Conservation (phyloP, 2,888 invertebrate species). For the Mactromeris polynyma region DNA sequence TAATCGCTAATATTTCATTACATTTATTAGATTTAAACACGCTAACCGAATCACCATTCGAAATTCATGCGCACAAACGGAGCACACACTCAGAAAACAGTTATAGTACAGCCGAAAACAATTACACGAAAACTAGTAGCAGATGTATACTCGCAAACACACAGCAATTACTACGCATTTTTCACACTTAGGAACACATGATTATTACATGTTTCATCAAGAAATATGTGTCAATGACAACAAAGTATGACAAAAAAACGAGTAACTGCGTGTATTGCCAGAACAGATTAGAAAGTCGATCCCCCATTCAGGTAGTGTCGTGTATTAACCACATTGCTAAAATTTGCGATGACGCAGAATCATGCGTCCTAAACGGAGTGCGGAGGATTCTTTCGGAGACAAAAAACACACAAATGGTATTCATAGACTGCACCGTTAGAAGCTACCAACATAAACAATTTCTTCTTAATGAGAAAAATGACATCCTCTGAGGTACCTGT, state of each 20-base stretch:
- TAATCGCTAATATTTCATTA: background rate
- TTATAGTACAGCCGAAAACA: background rate
- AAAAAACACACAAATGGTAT: background rate
- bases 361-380: background rate
- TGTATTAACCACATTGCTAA: background rate
- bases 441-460: background rate
- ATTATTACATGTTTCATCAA: background rate
- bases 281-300: background rate
- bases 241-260: background rate
- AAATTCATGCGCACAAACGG: background rate
- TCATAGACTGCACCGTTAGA: background rate
- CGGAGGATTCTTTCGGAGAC: background rate
- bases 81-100: background rate
- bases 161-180: background rate
- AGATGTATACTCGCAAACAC: background rate
- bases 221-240: background rate
- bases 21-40: background rate
- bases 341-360: background rate
- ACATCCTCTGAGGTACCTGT: background rate
- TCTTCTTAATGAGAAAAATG: background rate
- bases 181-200: constrained; percentile 1
- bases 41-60: background rate
- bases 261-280: background rate
- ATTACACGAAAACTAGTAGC: background rate
- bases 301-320: background rate